phyloP scores from a whole-genome alignment of 2,113 vertebrate species.

The Hippocampus comes region DNA sequence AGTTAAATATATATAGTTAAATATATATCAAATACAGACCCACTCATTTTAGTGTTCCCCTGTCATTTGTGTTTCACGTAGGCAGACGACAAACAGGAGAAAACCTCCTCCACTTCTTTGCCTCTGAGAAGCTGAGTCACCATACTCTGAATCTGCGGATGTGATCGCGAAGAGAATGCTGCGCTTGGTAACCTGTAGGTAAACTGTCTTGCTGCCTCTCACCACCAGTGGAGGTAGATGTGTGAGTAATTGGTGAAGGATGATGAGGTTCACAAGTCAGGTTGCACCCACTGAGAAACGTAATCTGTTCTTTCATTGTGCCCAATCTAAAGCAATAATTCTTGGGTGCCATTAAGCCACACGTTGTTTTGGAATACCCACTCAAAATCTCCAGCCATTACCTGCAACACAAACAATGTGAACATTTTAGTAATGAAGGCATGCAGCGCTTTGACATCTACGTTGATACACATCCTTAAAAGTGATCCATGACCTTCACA shows the following conservation, averaged over 20 bases:
- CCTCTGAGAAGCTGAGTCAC: slow-evolving; percentile 66
- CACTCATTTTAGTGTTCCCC: slow-evolving; percentile 19
- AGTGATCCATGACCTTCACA: no score
- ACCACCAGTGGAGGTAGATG: slow-evolving; percentile 37
- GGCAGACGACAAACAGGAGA: slow-evolving; percentile 49
- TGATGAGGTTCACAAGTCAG: slow-evolving; percentile 1
- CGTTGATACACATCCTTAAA: no score
- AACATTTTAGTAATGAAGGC: no score
- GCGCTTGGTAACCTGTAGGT: slow-evolving; percentile 23
- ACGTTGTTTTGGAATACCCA: slow-evolving; percentile 35
- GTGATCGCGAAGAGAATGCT: slow-evolving; percentile 40
- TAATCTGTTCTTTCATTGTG: neutral
- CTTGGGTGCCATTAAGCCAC: slow-evolving; percentile 24
- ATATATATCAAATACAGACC: neutral
- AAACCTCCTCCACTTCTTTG: slow-evolving; percentile 58
- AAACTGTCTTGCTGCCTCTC: slow-evolving; percentile 33
- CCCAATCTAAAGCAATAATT: neutral
- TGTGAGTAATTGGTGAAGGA: slow-evolving; percentile 26
- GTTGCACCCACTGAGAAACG: neutral
- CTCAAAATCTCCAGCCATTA: slow-evolving; percentile 31
- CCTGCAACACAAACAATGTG: slow-evolving; percentile 26
- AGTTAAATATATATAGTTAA: no score
- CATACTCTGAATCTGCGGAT: slow-evolving; percentile 51
- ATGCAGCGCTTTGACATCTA: no score
- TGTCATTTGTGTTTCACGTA: slow-evolving; percentile 41